Evolutionary conservation across 2,113 vertebrate species (phyloP).

Genomic region (Spilogale gracilis): DNA sequence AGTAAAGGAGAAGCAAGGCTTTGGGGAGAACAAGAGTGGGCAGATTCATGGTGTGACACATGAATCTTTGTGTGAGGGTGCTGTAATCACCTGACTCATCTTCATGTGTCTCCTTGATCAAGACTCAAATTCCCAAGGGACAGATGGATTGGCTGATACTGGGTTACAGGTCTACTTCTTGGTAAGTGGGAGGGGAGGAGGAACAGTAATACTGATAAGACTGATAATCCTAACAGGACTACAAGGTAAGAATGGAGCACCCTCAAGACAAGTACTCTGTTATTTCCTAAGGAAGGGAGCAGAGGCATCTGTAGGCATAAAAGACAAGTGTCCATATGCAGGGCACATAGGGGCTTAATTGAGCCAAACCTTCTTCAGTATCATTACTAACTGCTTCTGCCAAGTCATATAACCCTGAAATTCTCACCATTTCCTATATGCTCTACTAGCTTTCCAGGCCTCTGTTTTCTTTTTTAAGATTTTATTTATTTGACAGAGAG

Average conservation of each 20-base stretch:
- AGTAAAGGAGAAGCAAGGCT: background rate
- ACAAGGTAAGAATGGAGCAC: background rate
- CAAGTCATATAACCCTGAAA: background rate
- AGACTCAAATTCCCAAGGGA: background rate
- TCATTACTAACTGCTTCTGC: background rate
- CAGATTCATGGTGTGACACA: background rate
- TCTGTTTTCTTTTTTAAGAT: background rate
- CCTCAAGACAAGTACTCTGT: background rate
- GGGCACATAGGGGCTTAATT: background rate
- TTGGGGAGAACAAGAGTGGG: background rate
- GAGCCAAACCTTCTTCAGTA: background rate
- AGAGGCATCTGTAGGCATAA: background rate
- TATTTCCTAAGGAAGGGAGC: background rate
- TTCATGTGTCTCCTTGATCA: background rate
- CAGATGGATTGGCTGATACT: background rate
- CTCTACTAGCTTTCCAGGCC: background rate
- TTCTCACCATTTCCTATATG: background rate
- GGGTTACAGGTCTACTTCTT: background rate
- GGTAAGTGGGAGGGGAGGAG: background rate
- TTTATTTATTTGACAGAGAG: no score
- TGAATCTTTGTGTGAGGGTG: background rate
- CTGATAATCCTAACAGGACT: background rate
- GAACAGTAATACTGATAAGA: background rate
- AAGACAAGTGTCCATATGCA: background rate
- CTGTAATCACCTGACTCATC: background rate